Percentiles rank a stretch among this genome's conserved stretches.
Conservation (phyloP, 2,888 invertebrate species). For the Pristionchus exspectatus region DNA sequence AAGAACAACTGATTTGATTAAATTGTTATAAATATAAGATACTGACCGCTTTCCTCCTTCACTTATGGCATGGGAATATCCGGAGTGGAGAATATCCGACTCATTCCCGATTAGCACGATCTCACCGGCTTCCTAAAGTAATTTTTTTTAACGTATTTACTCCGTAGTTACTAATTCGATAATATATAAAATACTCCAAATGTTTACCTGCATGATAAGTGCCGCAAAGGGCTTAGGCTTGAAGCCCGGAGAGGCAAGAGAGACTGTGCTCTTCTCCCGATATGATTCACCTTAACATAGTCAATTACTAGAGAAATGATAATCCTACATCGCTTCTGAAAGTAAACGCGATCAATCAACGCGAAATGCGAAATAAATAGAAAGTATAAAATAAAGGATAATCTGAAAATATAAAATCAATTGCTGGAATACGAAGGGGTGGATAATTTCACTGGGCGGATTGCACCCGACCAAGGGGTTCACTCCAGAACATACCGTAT, state of each 20-base stretch:
- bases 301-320: neutral
- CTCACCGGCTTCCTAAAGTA: constrained; percentile 69
- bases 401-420: constrained; percentile 2
- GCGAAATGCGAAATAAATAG: constrained; percentile 30
- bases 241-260: constrained; percentile 34
- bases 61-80: constrained; percentile 72
- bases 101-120: constrained; percentile 76
- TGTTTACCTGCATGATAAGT: neutral
- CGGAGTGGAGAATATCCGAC: constrained; percentile 75
- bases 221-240: constrained; percentile 47
- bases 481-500: constrained; percentile 52
- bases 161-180: neutral
- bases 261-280: constrained; percentile 35
- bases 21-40: no score
- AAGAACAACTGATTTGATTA: no score
- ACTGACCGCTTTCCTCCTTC: constrained; percentile 72
- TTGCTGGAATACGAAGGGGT: constrained; percentile 24
- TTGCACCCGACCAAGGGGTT: neutral
- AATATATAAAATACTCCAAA: neutral
- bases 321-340: constrained; percentile 1
- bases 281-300: constrained; percentile 42
- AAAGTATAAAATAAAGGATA: neutral
- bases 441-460: neutral
- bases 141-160: neutral
- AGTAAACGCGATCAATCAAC: constrained; percentile 20